phyloP scores from a whole-genome alignment of 2,888 invertebrate genomes.

The Melieria picta region DNA sequence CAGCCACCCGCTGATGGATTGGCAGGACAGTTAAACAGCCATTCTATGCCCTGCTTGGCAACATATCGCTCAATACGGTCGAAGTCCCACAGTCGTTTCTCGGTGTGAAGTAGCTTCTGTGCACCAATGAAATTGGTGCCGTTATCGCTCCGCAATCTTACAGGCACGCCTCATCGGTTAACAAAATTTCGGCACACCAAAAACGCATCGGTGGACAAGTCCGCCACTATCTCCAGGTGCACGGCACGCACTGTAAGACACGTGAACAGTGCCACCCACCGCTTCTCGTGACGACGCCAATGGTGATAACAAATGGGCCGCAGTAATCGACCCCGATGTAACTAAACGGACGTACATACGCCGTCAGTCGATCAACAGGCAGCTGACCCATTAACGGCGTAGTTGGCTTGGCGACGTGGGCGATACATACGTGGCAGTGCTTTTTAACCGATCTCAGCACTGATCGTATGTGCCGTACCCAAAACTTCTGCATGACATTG shows the following conservation, averaged over 20 bases:
- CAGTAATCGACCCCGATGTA: slow-evolving; percentile 44
- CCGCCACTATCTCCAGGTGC: slow-evolving; percentile 37
- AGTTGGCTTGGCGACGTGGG: slow-evolving; percentile 26
- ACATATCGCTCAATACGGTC: slow-evolving; percentile 19
- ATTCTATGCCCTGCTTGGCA: slow-evolving; percentile 32
- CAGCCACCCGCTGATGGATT: slow-evolving; percentile 44
- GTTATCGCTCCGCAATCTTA: slow-evolving; percentile 37
- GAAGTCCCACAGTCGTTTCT: slow-evolving; percentile 29
- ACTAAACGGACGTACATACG: slow-evolving; percentile 40
- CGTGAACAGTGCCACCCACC: slow-evolving; percentile 38
- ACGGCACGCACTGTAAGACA: slow-evolving; percentile 25
- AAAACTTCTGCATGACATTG: slow-evolving; percentile 6
- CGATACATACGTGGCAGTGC: slow-evolving; percentile 19
- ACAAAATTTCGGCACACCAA: slow-evolving; percentile 41
- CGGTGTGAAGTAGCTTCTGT: slow-evolving; percentile 17
- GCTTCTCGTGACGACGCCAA: slow-evolving; percentile 41
- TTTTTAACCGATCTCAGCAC: background rate
- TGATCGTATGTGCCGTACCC: background rate
- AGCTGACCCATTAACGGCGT: slow-evolving; percentile 45
- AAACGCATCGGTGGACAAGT: slow-evolving; percentile 41
- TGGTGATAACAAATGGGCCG: slow-evolving; percentile 34
- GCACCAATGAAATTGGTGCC: slow-evolving; percentile 36
- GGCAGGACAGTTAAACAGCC: slow-evolving; percentile 34
- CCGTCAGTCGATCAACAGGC: slow-evolving; percentile 36
- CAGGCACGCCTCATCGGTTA: slow-evolving; percentile 37